Percentiles rank a stretch among this genome's conserved stretches.
Evolutionary conservation across 2,797 vertebrate species (phyloP).

Genomic region (Coranthus polyacanthus): DNA sequence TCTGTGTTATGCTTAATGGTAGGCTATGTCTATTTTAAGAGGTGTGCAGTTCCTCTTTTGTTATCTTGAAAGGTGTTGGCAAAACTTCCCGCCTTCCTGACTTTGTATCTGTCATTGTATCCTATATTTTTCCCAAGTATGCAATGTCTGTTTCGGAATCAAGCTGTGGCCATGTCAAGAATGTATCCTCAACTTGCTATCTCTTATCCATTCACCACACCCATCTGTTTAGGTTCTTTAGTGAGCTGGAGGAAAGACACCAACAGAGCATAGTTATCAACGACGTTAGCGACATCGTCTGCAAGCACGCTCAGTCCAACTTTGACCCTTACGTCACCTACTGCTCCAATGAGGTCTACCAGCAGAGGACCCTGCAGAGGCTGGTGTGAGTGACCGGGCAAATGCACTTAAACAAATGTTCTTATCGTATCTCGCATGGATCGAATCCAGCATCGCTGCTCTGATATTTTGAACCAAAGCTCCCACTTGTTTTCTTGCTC

Average conservation of each 20-base stretch:
- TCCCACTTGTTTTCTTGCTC: constrained; percentile 5
- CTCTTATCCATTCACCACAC: background rate
- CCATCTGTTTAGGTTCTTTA: constrained; percentile 90
- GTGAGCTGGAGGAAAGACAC: constrained; percentile 93
- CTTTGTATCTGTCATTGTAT: constrained; percentile 49
- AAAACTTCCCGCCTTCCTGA: constrained; percentile 61
- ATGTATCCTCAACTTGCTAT: constrained; percentile 29
- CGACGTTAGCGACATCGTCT: constrained; percentile 95
- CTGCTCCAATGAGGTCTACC: constrained; percentile 98
- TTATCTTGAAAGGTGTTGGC: constrained; percentile 60
- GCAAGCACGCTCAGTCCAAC: constrained; percentile 88
- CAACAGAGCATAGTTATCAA: constrained; percentile 92
- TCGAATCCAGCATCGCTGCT: constrained; percentile 35
- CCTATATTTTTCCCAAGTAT: constrained; percentile 23
- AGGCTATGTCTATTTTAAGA: constrained; percentile 72
- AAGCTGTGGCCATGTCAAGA: constrained; percentile 1
- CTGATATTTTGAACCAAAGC: constrained; percentile 20
- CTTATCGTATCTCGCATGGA: constrained; percentile 39
- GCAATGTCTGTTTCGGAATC: constrained; percentile 26
- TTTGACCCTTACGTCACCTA: constrained; percentile 98
- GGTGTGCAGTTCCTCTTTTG: constrained; percentile 61
- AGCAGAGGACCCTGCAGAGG: constrained; percentile 95
- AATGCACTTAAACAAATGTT: constrained; percentile 1
- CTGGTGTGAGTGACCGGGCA: constrained; percentile 88
- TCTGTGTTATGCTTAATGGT: constrained; percentile 66